Conservation (phyloP, 1,140 invertebrate species). For the Leptopilina boulardi region DNA sequence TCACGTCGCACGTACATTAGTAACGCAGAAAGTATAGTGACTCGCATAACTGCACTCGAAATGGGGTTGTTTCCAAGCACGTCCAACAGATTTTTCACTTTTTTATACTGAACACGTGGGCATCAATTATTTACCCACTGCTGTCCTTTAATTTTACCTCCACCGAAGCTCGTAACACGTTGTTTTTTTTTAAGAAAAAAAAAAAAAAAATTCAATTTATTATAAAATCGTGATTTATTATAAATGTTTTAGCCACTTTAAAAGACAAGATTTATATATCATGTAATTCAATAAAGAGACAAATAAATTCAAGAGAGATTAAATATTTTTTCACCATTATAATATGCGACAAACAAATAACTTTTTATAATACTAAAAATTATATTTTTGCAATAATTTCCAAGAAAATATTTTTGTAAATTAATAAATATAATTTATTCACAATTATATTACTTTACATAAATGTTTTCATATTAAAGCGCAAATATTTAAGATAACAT, state of each 20-base stretch:
- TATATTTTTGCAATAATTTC: background rate
- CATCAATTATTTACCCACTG: background rate
- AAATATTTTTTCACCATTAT: no score
- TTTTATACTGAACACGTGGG: background rate
- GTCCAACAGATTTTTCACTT: slow-evolving; percentile 11
- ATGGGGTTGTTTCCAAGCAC: background rate
- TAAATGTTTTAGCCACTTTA: background rate
- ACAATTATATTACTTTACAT: no score
- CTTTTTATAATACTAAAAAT: background rate
- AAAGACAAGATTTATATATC: background rate
- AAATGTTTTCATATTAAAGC: background rate
- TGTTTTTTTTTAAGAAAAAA: no score
- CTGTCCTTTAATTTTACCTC: background rate
- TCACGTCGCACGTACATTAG: slow-evolving; percentile 11
- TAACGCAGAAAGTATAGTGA: background rate
- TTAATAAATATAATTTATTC: no score
- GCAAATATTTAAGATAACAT: background rate
- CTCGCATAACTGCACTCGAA: slow-evolving; percentile 1
- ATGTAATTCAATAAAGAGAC: no score
- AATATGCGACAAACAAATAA: no score
- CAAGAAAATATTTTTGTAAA: background rate
- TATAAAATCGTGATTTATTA: background rate
- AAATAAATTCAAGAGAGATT: no score
- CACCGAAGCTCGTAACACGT: background rate
- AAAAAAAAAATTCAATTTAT: background rate